Percentiles rank a stretch among this genome's conserved stretches.
Conservation (phyloP, 2,888 invertebrate species). For the Agrochola lychnidis region DNA sequence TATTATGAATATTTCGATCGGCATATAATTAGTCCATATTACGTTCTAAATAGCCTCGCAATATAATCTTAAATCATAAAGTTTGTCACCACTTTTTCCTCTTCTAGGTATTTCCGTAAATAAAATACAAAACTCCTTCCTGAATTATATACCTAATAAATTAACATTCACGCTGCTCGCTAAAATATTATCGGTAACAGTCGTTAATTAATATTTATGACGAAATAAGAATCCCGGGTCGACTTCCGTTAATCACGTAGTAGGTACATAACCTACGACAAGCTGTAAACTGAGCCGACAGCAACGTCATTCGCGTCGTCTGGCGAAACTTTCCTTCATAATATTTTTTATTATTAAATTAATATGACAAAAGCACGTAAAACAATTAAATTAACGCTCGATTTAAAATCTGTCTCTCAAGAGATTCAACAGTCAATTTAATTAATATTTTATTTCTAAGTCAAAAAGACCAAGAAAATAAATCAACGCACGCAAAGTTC, state of each 20-base stretch:
- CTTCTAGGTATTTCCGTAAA: background rate
- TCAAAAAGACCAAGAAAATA: constrained; percentile 16
- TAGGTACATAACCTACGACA: constrained; percentile 53
- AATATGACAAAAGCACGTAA: background rate
- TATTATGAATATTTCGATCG: background rate
- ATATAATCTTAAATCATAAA: background rate
- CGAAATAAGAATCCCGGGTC: constrained; percentile 35
- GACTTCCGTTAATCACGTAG: constrained; percentile 36
- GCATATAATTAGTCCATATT: background rate
- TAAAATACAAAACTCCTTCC: constrained; percentile 6
- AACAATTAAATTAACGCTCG: background rate
- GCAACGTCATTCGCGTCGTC: constrained; percentile 24
- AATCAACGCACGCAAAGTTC: background rate
- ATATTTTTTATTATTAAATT: constrained; percentile 5
- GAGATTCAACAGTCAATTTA: background rate
- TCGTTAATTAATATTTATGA: constrained; percentile 49
- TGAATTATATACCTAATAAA: background rate
- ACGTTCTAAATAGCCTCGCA: background rate
- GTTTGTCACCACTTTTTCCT: constrained; percentile 1
- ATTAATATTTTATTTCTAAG: background rate
- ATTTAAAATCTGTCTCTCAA: background rate
- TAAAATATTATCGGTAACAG: constrained; percentile 24
- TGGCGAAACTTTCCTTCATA: constrained; percentile 20
- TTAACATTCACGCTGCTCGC: constrained; percentile 5
- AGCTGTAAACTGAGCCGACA: constrained; percentile 23